phyloP scores from a whole-genome alignment of 2,113 vertebrate genomes.

The Nibea coibor region DNA sequence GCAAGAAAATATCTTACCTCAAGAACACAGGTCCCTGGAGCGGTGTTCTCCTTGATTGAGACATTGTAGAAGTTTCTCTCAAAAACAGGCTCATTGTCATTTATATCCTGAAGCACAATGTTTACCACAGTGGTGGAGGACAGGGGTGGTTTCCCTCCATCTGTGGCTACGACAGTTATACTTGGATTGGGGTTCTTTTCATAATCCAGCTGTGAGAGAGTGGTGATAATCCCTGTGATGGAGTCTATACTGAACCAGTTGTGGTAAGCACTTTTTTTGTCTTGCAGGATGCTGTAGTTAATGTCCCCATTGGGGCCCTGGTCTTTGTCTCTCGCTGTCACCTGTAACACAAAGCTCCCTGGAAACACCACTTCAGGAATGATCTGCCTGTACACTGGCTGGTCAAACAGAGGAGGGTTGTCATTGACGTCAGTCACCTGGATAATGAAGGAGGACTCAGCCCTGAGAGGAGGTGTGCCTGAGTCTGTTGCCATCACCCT shows the following conservation, averaged over 20 bases:
- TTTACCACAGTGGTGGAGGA: slow-evolving; percentile 92
- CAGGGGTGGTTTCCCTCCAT: slow-evolving; percentile 88
- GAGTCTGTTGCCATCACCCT: slow-evolving; percentile 95
- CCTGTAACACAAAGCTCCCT: slow-evolving; percentile 95
- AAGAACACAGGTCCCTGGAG: slow-evolving; percentile 93
- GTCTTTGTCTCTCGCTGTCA: slow-evolving; percentile 95
- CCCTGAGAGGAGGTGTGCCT: slow-evolving; percentile 91
- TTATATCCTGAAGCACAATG: slow-evolving; percentile 93
- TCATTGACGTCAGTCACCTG: slow-evolving; percentile 95
- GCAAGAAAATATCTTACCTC: slow-evolving; percentile 85
- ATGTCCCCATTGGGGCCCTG: slow-evolving; percentile 95
- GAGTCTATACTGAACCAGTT: slow-evolving; percentile 95
- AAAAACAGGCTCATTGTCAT: slow-evolving; percentile 96
- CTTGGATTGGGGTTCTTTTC: slow-evolving; percentile 91
- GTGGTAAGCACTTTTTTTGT: slow-evolving; percentile 77
- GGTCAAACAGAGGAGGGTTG: slow-evolving; percentile 95
- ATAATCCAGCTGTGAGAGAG: slow-evolving; percentile 92
- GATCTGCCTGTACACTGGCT: slow-evolving; percentile 90
- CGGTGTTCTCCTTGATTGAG: slow-evolving; percentile 91
- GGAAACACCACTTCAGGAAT: slow-evolving; percentile 95
- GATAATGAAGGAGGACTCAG: slow-evolving; percentile 93
- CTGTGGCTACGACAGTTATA: slow-evolving; percentile 92
- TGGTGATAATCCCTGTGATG: slow-evolving; percentile 93
- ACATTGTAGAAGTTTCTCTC: slow-evolving; percentile 92
- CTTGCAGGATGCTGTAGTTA: slow-evolving; percentile 89